A percentile compares a stretch with the other conserved stretches of the same genome.
phyloP scores from a whole-genome alignment of 2,113 vertebrate genomes.

The Pelusios castaneus region DNA sequence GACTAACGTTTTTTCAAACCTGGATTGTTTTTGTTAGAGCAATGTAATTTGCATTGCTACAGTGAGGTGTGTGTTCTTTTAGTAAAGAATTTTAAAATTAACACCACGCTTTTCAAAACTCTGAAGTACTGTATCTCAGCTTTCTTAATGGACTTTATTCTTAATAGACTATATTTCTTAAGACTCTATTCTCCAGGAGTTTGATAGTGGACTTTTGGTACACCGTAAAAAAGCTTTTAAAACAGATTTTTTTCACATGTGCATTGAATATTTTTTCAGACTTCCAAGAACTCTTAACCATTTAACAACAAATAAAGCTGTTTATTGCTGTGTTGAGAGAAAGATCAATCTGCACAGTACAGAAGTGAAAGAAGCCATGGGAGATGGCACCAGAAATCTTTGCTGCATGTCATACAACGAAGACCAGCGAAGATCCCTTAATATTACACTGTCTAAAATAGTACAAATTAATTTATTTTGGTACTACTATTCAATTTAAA shows the following conservation, averaged over 20 bases:
- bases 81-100: neutral
- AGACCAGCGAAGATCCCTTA: neutral
- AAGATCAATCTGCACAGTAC: too few relatives aligned
- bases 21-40: neutral
- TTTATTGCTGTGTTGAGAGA: too few relatives aligned
- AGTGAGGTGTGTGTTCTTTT: neutral
- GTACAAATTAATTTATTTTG: neutral
- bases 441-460: neutral
- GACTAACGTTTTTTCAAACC: neutral
- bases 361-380: too few relatives aligned
- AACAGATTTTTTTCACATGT: too few relatives aligned
- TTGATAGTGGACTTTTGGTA: rapidly evolving
- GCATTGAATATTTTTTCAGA: too few relatives aligned
- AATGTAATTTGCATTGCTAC: neutral
- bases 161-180: neutral
- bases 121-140: neutral
- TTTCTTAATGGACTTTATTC: neutral
- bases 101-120: neutral
- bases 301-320: too few relatives aligned
- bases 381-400: too few relatives aligned
- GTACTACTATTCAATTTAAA: neutral
- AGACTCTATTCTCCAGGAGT: neutral
- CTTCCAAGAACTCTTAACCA: too few relatives aligned
- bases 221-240: too few relatives aligned
- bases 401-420: neutral